Conservation (phyloP, 2,113 vertebrate species). For the Phodopus roborovskii region DNA sequence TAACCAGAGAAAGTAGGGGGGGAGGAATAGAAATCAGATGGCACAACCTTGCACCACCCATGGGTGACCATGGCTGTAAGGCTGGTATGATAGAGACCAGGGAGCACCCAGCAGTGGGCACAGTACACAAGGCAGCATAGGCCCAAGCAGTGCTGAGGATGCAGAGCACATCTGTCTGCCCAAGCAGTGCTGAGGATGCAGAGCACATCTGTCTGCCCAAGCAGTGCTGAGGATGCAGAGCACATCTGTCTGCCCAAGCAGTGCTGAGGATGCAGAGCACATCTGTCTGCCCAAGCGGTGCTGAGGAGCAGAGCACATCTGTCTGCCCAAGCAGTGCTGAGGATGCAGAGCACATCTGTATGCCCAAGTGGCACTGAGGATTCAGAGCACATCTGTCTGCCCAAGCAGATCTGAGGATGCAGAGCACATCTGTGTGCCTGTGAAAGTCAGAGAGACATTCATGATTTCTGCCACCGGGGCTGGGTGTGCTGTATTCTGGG, state of each 20-base stretch:
- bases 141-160: accelerated
- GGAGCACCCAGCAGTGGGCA: neutral
- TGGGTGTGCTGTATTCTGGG: accelerated
- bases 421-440: neutral
- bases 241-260: too few relatives aligned
- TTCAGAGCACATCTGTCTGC: too few relatives aligned
- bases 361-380: too few relatives aligned
- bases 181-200: accelerated
- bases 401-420: neutral
- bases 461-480: accelerated
- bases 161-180: neutral
- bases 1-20: neutral
- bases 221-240: too few relatives aligned
- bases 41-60: accelerated
- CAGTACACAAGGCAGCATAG: accelerated
- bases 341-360: too few relatives aligned
- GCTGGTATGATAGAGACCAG: accelerated
- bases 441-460: too few relatives aligned
- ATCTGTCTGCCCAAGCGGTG: too few relatives aligned
- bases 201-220: too few relatives aligned
- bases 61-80: accelerated
- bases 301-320: too few relatives aligned
- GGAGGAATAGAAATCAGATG: neutral
- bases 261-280: too few relatives aligned
- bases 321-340: accelerated